Evolutionary conservation across 2,113 vertebrate genomes (phyloP), one percentile per base, ranked within the genome.

Genomic region (Chinchilla lanigera): DNA sequence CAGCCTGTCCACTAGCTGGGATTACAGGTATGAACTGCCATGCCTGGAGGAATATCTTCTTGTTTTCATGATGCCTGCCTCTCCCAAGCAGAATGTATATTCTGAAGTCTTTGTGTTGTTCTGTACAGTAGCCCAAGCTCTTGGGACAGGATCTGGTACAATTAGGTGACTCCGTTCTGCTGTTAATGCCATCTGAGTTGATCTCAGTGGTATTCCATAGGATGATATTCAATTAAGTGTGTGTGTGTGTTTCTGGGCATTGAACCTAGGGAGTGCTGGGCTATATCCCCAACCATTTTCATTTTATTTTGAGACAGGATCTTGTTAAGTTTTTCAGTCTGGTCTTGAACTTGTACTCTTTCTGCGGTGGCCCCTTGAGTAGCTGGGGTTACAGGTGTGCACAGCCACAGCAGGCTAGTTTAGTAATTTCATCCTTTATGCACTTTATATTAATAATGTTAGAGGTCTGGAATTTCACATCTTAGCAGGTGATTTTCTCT

Each of bases 401-500:
- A 35, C 63, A 67, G 35, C n/a, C 20, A 69, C 16, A 19, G 5
- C 65, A 69, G 35, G 16, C 93, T 65, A 89, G 1, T 63, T 77
- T 89, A 56, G 35, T 86, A 30, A 65, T 89, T 86, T 92, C 44
- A 83, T 1, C 26, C 56, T 88, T 86, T 35, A 63, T 67, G 9
- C 4, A 80, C 28, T 95, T 65, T 38, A 78, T 12, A 86, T 11
- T 89, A 65, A 89, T 75, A 75, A 92, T 33, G 44, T 91, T 82
- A 80, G 67, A 50, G 47, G 69, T 84, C 56, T 87, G 35, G 52
- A 88, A 94, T 93, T 56, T 47, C 16, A 56, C 22, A 44, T 87
- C n/a, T 92, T 94, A 97, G 75, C 69, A 89, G 35, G 89, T 69
- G 38, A 86, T 80, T 24, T 89, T 63, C 71, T 92, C 41, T 82